phyloP scores from a whole-genome alignment of 2,797 vertebrate genomes.

The Scleropages formosus region DNA sequence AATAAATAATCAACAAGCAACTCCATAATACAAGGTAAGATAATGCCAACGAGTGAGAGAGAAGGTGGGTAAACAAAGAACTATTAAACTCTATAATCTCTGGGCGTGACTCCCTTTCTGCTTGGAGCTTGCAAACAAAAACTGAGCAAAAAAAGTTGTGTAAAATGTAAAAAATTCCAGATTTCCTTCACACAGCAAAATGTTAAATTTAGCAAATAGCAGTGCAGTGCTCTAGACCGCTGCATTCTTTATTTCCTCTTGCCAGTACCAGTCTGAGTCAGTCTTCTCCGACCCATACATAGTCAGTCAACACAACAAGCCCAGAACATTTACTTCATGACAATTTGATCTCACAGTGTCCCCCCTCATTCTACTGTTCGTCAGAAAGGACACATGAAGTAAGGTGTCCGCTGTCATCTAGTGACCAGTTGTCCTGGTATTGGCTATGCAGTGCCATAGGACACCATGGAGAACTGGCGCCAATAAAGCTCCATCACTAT shows the following conservation, averaged over 20 bases:
- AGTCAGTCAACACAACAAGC: too few relatives aligned
- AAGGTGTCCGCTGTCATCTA: neutral
- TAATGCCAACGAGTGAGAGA: neutral
- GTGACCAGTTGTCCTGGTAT: neutral
- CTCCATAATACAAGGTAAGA: constrained; percentile 14
- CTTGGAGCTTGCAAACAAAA: neutral
- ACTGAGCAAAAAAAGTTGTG: neutral
- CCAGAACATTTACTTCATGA: too few relatives aligned
- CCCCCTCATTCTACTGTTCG: too few relatives aligned
- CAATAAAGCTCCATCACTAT: neutral
- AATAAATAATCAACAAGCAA: too few relatives aligned
- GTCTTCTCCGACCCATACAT: too few relatives aligned
- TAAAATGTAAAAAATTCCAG: constrained; percentile 1
- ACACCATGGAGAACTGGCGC: too few relatives aligned
- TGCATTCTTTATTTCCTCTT: too few relatives aligned
- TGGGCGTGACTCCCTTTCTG: neutral
- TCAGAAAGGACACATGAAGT: too few relatives aligned
- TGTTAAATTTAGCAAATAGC: too few relatives aligned
- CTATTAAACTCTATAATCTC: neutral
- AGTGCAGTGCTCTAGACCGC: too few relatives aligned
- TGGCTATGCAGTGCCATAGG: neutral
- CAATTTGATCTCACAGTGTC: too few relatives aligned
- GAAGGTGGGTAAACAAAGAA: neutral
- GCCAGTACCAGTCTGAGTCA: too few relatives aligned
- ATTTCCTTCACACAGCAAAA: neutral